Percentiles rank a stretch among this genome's conserved stretches.
phyloP scores from a whole-genome alignment of 2,113 vertebrate genomes.

The Eonycteris spelaea region DNA sequence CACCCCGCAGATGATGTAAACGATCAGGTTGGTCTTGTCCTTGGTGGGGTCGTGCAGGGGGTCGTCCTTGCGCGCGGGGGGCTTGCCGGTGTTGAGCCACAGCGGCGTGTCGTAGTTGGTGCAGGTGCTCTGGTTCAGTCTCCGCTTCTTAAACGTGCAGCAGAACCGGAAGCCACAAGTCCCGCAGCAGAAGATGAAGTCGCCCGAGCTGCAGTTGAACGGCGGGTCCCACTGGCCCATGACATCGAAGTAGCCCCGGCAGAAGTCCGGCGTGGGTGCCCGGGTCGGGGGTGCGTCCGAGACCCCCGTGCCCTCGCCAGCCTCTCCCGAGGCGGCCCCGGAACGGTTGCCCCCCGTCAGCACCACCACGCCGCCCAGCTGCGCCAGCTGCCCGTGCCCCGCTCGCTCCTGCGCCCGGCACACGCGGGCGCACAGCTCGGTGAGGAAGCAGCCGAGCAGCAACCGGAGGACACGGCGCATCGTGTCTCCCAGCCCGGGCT shows the following conservation, averaged over 20 bases:
- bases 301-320: slow-evolving; percentile 77
- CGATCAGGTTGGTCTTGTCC: slow-evolving; percentile 99
- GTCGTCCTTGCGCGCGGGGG: slow-evolving; percentile 93
- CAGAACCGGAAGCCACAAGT: slow-evolving; percentile 99
- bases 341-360: slow-evolving; percentile 93
- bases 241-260: slow-evolving; percentile 98
- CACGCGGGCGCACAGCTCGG: slow-evolving; percentile 92
- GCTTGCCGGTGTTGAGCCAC: slow-evolving; percentile 95
- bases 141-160: slow-evolving; percentile 94
- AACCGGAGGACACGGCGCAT: slow-evolving; percentile 87
- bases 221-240: slow-evolving; percentile 99
- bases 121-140: slow-evolving; percentile 96
- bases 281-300: slow-evolving; percentile 90
- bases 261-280: slow-evolving; percentile 91
- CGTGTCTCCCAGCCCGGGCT: slow-evolving; percentile 79
- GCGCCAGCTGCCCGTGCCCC: slow-evolving; percentile 84
- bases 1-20: slow-evolving; percentile 99
- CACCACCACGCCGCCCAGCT: slow-evolving; percentile 93
- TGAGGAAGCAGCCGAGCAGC: slow-evolving; percentile 92
- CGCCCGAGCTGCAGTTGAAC: slow-evolving; percentile 96
- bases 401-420: slow-evolving; percentile 95
- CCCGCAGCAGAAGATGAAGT: slow-evolving; percentile 98
- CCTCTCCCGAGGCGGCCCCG: slow-evolving; percentile 85
- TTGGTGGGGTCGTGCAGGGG: slow-evolving; percentile 93
- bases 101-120: slow-evolving; percentile 96